These are phyloP conservation scores for Drosophila teissieri DNA, from an alignment of 1,140 invertebrate species.

Conservation along the genomic window DNA sequence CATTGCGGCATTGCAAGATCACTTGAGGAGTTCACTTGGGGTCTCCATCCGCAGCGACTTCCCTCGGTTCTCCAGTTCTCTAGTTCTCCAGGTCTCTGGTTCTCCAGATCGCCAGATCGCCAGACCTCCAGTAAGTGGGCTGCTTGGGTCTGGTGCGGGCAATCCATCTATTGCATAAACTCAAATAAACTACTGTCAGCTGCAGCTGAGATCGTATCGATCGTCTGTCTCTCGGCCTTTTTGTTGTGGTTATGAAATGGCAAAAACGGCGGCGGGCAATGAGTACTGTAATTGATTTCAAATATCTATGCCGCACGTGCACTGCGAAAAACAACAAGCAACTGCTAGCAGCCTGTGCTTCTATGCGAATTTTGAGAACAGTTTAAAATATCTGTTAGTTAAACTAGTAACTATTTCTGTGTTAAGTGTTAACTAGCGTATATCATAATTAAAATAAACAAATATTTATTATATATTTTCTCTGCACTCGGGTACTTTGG, in stretches of 20 bases:
- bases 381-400: no score
- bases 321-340: neutral
- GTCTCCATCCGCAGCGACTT: neutral
- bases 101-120: neutral
- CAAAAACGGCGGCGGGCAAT: conserved; percentile 66
- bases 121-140: conserved; percentile 27
- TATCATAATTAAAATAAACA: no score
- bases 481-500: conserved; percentile 5
- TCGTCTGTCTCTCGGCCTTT: conserved; percentile 38
- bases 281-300: conserved; percentile 78
- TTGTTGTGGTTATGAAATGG: conserved; percentile 81
- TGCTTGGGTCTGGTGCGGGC: conserved; percentile 7
- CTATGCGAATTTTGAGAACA: no score
- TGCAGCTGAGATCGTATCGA: conserved; percentile 51
- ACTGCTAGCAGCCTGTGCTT: no score
- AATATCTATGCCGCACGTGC: conserved; percentile 55
- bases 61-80: neutral
- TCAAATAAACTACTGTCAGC: conserved; percentile 37
- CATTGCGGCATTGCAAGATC: neutral
- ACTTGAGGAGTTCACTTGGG: conserved; percentile 11
- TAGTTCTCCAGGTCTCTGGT: neutral
- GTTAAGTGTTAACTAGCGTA: no score
- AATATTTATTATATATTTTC: no score
- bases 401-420: no score
- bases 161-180: conserved; percentile 44